These are phyloP conservation scores for Ardeotis arabs DNA, from an alignment of 2,113 vertebrate species.

Conservation along the genomic window DNA sequence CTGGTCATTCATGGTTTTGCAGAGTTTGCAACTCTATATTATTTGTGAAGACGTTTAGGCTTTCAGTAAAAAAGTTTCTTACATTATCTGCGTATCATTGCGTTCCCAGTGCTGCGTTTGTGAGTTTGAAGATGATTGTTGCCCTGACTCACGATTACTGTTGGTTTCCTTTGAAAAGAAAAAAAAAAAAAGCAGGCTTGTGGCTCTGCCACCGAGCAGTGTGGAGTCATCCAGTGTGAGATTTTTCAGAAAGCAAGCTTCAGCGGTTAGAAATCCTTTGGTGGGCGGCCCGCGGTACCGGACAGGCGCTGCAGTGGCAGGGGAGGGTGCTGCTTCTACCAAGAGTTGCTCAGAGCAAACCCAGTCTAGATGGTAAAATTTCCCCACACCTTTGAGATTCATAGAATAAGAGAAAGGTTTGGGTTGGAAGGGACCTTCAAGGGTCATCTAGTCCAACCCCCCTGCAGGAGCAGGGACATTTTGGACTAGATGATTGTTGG, in stretches of 20 bases:
- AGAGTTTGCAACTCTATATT: neutral
- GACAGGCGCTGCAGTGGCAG: accelerated
- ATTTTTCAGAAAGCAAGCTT: neutral
- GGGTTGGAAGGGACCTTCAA: too few relatives aligned
- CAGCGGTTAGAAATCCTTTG: accelerated
- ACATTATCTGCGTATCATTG: accelerated
- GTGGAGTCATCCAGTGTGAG: neutral
- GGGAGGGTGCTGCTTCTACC: neutral
- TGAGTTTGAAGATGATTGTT: neutral
- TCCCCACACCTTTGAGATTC: neutral
- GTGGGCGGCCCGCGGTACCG: accelerated
- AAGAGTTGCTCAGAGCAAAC: neutral
- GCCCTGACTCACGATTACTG: neutral
- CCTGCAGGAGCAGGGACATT: too few relatives aligned
- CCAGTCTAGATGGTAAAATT: neutral
- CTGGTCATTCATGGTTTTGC: neutral
- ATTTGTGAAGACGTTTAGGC: neutral
- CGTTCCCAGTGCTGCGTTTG: accelerated
- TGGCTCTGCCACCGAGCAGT: too few relatives aligned
- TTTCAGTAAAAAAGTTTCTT: neutral
- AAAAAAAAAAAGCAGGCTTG: neutral
- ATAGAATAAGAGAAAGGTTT: too few relatives aligned
- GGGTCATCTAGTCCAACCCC: too few relatives aligned
- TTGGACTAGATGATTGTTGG: neutral
- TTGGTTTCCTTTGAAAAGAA: neutral